Base-by-base conservation (phyloP, 2,113 vertebrate genomes). In the Pleuronectes platessa region DNA sequence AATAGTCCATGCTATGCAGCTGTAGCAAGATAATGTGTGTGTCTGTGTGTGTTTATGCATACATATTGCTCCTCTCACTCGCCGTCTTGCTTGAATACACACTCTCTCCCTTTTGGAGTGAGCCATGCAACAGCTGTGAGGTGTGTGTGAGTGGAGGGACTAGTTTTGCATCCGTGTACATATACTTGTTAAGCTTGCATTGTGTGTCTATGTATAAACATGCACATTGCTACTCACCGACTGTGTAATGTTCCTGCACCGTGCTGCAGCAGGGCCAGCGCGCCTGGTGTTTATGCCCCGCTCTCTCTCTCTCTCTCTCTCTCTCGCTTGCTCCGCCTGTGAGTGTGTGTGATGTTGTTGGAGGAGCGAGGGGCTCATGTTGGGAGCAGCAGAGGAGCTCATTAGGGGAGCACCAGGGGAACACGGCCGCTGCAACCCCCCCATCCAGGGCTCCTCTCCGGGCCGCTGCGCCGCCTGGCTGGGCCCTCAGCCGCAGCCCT, bases 351-450 rank as follows among this genome's bases (percentile, higher is more conserved):
- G 85, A 85, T 88, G 86, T 84, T 86, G 86, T 8, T 86, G 76
- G 82, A 90, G 88, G 64, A 87, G 80, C 47, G 37, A 72, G 73
- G 73, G 81, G 77, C 71, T 66, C 78, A 83, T 84, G 79, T 89
- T 79, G 79, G 85, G 84, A 83, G 88, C 86, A 70, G 85, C 68
- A 71, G 86, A 85, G 76, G 86, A 86, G 88, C 91, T 93, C 91
- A 93, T 92, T 93, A 92, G 88, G 71, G 21, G 77, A 47, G 81
- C 65, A 71, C 85, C 90, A 83, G 75, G 92, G 92, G 89, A 90
- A 64, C 56, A 21, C 13, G 63, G 77, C 79, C 49, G 74, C 86
- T 27, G 70, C 78, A 71, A 70, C 62, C 67, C 37, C 24, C 26
- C 61, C 60, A 62, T 62, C 86, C 87, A 68, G 37, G 14, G 81